Conservation (phyloP, 2,888 invertebrate genomes). For the Miltochrista miniata region DNA sequence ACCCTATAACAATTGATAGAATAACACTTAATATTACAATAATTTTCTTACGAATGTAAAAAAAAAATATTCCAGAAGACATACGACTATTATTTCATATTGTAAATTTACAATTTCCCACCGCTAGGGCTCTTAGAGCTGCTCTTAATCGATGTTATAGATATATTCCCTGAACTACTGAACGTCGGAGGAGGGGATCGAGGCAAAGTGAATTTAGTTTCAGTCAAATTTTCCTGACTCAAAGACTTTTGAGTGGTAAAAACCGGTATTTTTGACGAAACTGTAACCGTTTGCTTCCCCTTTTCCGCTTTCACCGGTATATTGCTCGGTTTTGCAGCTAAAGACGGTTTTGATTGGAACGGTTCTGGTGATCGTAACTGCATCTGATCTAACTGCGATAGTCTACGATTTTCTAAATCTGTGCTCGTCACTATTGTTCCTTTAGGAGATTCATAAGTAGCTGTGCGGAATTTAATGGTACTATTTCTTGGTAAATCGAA, state of each 20-base stretch:
- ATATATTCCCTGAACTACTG: conserved; percentile 75
- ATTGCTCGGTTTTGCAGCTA: conserved; percentile 74
- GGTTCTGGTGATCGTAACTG: conserved; percentile 60
- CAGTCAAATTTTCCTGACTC: conserved; percentile 77
- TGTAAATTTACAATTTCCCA: conserved; percentile 56
- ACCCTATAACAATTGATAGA: conserved; percentile 5
- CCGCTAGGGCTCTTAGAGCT: conserved; percentile 83
- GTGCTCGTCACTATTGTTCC: conserved; percentile 81
- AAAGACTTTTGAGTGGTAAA: conserved; percentile 76
- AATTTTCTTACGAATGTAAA: conserved; percentile 6
- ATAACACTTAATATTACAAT: conserved; percentile 14
- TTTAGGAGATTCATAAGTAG: conserved; percentile 84
- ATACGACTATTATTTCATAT: too few relatives aligned
- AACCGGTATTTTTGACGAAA: conserved; percentile 81
- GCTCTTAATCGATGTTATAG: conserved; percentile 85
- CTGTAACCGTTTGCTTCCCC: conserved; percentile 50
- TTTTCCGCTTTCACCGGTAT: conserved; percentile 76
- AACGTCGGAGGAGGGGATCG: conserved; percentile 68
- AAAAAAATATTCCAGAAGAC: not conserved
- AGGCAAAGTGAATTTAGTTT: conserved; percentile 67
- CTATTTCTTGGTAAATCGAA: conserved; percentile 80
- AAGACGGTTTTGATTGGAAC: conserved; percentile 56
- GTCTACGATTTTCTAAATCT: conserved; percentile 80
- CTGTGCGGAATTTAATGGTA: conserved; percentile 85
- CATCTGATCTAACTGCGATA: conserved; percentile 81